Percentiles rank a stretch among this genome's conserved stretches.
Conservation (phyloP, 1,140 invertebrate species). For the Pomacea maculata region DNA sequence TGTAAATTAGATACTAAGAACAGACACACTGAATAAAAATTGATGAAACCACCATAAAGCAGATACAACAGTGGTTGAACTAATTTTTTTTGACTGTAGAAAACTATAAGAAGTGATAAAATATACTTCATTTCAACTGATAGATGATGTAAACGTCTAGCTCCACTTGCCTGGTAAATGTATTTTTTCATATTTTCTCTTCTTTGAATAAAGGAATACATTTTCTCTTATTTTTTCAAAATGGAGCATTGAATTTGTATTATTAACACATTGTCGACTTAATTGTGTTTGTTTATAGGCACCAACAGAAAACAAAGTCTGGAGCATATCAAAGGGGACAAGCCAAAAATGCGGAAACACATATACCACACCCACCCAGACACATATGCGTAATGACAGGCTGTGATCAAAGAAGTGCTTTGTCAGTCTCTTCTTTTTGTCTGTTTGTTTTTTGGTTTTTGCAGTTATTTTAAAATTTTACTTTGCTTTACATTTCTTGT, state of each 20-base stretch:
- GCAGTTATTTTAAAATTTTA: not conserved
- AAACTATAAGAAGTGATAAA: too few species aligned
- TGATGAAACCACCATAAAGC: too few species aligned
- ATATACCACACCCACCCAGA: constrained; percentile 39
- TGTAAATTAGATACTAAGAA: too few species aligned
- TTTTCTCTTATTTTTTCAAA: not conserved
- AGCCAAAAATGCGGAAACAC: constrained; percentile 53
- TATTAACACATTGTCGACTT: not conserved
- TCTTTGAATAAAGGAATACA: too few species aligned
- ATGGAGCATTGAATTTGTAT: not conserved
- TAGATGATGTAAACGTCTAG: too few species aligned
- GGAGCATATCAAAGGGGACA: constrained; percentile 57
- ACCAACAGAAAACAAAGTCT: constrained; percentile 57
- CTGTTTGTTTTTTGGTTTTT: constrained; percentile 2
- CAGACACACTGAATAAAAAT: too few species aligned
- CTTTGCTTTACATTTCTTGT: not conserved
- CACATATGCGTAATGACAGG: constrained; percentile 38
- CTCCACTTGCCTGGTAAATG: too few species aligned
- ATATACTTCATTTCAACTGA: too few species aligned
- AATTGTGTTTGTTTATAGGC: constrained; percentile 33
- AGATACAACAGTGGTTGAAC: too few species aligned
- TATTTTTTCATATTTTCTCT: too few species aligned
- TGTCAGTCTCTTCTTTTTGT: not conserved
- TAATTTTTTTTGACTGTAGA: too few species aligned
- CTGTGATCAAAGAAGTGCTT: not conserved